phyloP scores from a whole-genome alignment of 2,888 invertebrate genomes.

The Oscheius sp. region DNA sequence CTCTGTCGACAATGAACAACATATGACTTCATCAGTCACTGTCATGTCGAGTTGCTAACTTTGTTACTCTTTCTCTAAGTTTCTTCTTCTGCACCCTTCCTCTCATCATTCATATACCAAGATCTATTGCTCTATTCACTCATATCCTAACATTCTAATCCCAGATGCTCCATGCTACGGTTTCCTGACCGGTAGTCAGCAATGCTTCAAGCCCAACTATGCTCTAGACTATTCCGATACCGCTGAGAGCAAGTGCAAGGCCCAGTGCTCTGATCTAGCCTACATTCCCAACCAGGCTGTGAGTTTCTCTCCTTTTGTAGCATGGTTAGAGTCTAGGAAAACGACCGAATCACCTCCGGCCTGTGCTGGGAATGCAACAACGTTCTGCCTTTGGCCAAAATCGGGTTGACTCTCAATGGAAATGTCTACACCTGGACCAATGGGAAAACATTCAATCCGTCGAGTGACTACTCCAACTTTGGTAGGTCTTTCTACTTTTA shows the following conservation, averaged over 20 bases:
- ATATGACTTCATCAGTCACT: too few species aligned
- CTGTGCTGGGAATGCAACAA: constrained; percentile 27
- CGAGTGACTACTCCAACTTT: constrained; percentile 24
- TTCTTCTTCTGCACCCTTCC: too few species aligned
- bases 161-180: constrained; percentile 17
- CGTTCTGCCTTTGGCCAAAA: constrained; percentile 16
- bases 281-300: constrained; percentile 17
- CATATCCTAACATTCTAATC: too few species aligned
- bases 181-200: constrained; percentile 15
- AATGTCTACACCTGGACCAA: constrained; percentile 17
- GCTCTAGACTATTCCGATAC: constrained; percentile 2
- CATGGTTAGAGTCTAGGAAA: constrained; percentile 1
- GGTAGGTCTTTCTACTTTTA: not conserved
- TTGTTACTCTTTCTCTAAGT: too few species aligned
- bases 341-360: constrained; percentile 15
- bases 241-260: constrained; percentile 15
- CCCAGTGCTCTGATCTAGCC: constrained; percentile 5
- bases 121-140: too few species aligned
- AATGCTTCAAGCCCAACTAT: constrained; percentile 21
- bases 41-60: too few species aligned
- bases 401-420: constrained; percentile 11
- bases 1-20: too few species aligned
- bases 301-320: not conserved
- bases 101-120: too few species aligned
- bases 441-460: constrained; percentile 19